Evolutionary conservation across 2,797 vertebrate genomes (phyloP).

Genomic region (Rhincodon typus): DNA sequence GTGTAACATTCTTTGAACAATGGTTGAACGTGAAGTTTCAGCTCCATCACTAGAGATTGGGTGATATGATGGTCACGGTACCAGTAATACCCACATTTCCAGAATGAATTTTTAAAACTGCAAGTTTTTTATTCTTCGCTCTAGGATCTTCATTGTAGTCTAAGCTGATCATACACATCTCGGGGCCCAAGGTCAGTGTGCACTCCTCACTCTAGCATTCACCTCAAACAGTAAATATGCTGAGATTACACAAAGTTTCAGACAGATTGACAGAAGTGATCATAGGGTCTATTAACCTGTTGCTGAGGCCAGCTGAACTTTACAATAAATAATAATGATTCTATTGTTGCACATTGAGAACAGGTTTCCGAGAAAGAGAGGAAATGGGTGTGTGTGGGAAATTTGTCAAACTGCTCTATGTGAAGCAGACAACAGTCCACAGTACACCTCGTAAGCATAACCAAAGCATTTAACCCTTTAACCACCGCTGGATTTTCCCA

Average conservation of each 20-base stretch:
- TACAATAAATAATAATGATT: neutral
- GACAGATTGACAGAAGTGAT: neutral
- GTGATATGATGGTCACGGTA: neutral
- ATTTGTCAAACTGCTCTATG: neutral
- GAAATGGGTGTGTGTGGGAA: conserved; percentile 25
- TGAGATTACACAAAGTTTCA: neutral
- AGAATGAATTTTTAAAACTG: neutral
- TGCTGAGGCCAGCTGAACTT: neutral
- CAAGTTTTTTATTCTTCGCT: neutral
- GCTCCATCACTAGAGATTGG: neutral
- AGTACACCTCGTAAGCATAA: neutral
- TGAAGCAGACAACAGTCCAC: neutral
- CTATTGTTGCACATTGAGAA: conserved; percentile 2
- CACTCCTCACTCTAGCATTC: neutral
- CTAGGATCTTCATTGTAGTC: neutral
- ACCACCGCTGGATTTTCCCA: neutral
- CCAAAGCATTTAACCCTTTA: neutral
- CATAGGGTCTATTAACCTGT: neutral
- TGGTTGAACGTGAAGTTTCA: neutral
- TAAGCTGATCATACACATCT: too few species aligned
- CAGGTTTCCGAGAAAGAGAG: conserved; percentile 12
- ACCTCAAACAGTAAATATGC: neutral
- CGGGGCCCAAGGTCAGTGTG: neutral
- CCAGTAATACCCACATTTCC: neutral
- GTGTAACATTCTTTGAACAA: neutral